A percentile compares a stretch with the other conserved stretches of the same genome.
Conservation (phyloP, 2,888 invertebrate genomes). For the Alcis repandata region DNA sequence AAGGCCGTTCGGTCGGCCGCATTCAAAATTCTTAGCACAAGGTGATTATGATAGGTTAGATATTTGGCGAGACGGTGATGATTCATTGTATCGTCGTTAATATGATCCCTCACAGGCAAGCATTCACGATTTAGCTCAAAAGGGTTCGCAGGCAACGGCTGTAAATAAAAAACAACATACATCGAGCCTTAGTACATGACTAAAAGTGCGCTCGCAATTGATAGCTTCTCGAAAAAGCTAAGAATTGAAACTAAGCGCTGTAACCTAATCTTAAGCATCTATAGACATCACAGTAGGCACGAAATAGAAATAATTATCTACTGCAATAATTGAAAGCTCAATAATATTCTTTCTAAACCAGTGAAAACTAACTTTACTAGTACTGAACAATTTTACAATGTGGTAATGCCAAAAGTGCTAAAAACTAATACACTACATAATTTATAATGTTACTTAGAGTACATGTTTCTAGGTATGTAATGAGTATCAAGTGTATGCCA, state of each 20-base stretch:
- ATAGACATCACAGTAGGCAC: slow-evolving; percentile 66
- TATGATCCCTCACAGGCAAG: slow-evolving; percentile 87
- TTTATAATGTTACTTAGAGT: slow-evolving; percentile 43
- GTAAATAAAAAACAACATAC: slow-evolving; percentile 87
- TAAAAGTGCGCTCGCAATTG: slow-evolving; percentile 75
- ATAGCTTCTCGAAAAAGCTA: slow-evolving; percentile 66
- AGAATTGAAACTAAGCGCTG: slow-evolving; percentile 66
- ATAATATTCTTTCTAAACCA: slow-evolving; percentile 29
- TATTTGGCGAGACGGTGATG: slow-evolving; percentile 83
- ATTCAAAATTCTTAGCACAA: slow-evolving; percentile 78
- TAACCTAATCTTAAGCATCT: slow-evolving; percentile 80
- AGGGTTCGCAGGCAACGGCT: slow-evolving; percentile 87
- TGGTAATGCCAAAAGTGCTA: slow-evolving; percentile 60
- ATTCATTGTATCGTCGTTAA: slow-evolving; percentile 84
- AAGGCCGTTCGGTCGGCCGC: slow-evolving; percentile 64
- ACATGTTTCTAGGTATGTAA: slow-evolving; percentile 50
- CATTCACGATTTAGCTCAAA: slow-evolving; percentile 87
- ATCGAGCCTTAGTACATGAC: slow-evolving; percentile 85
- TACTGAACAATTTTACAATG: slow-evolving; percentile 54
- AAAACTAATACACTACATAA: slow-evolving; percentile 52
- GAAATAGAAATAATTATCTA: slow-evolving; percentile 38
- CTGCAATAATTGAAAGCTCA: slow-evolving; percentile 37
- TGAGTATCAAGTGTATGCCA: slow-evolving; percentile 62
- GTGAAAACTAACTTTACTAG: slow-evolving; percentile 55
- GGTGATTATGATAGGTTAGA: slow-evolving; percentile 81